phyloP scores from a whole-genome alignment of 2,113 vertebrate genomes.

The Nothoprocta perdicaria region DNA sequence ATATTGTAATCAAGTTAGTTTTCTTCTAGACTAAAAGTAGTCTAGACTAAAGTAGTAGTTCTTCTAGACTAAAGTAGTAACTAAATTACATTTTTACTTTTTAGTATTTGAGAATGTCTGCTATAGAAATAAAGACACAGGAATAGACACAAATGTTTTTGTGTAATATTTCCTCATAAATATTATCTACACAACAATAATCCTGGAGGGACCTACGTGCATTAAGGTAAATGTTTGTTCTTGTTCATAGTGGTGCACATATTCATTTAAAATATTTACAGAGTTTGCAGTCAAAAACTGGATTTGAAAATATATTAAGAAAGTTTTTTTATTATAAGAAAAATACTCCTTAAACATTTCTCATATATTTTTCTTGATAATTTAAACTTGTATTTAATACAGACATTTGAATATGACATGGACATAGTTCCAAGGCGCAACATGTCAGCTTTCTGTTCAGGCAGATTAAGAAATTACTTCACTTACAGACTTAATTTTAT shows the following conservation, averaged over 20 bases:
- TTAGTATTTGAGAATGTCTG: neutral
- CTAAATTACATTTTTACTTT: neutral
- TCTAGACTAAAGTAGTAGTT: too few species aligned
- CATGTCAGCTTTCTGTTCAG: neutral
- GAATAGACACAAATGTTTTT: neutral
- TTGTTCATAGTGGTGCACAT: accelerated
- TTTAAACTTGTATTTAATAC: neutral
- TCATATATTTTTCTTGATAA: neutral
- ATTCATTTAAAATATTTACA: neutral
- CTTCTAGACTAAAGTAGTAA: neutral
- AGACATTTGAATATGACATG: neutral
- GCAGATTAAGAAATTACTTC: neutral
- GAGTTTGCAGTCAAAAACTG: neutral
- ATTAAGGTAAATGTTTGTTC: neutral
- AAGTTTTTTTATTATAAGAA: neutral
- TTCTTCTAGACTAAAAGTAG: neutral
- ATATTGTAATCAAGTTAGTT: neutral
- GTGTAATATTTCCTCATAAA: neutral
- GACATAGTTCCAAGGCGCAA: neutral
- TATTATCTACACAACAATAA: neutral
- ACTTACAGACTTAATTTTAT: neutral
- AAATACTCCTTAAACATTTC: neutral
- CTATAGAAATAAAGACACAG: neutral
- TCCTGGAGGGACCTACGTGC: accelerated
- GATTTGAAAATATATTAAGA: neutral